A percentile compares a stretch with the other conserved stretches of the same genome.
phyloP scores from a whole-genome alignment of 1,140 invertebrate species.

The Caerostris extrusa region DNA sequence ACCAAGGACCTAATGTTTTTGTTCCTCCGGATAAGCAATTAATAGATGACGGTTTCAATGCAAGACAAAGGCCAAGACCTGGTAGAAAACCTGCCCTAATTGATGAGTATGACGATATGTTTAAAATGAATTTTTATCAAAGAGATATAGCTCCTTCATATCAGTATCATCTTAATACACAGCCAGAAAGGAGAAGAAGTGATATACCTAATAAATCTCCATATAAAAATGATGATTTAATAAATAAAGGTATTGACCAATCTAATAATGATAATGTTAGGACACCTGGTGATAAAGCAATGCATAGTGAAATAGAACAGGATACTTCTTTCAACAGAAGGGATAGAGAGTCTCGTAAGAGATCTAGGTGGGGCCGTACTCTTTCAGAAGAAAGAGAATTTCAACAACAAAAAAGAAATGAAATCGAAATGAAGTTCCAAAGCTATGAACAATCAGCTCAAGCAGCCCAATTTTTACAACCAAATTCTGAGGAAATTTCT shows the following conservation, averaged over 20 bases:
- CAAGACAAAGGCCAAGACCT: neutral
- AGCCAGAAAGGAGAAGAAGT: conserved; percentile 4
- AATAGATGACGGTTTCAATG: neutral
- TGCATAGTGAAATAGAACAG: neutral
- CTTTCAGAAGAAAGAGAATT: conserved; percentile 75
- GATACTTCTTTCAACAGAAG: neutral
- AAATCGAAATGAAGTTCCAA: conserved; percentile 72
- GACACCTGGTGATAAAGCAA: neutral
- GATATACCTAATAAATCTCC: neutral
- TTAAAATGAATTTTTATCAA: conserved; percentile 52
- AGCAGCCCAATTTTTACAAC: neutral
- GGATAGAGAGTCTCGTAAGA: conserved; percentile 57
- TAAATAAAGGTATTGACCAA: neutral
- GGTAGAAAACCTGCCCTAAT: neutral
- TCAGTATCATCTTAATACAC: neutral
- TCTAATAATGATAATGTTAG: neutral
- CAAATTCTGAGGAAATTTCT: neutral
- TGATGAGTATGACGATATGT: conserved; percentile 31
- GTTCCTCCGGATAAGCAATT: neutral
- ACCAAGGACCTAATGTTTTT: neutral
- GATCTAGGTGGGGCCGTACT: conserved; percentile 66
- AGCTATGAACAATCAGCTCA: conserved; percentile 63
- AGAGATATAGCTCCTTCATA: conserved; percentile 19
- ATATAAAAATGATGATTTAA: neutral
- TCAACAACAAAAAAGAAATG: conserved; percentile 54